Base-by-base conservation (phyloP, 2,113 vertebrate species). In the Grallaria varia region DNA sequence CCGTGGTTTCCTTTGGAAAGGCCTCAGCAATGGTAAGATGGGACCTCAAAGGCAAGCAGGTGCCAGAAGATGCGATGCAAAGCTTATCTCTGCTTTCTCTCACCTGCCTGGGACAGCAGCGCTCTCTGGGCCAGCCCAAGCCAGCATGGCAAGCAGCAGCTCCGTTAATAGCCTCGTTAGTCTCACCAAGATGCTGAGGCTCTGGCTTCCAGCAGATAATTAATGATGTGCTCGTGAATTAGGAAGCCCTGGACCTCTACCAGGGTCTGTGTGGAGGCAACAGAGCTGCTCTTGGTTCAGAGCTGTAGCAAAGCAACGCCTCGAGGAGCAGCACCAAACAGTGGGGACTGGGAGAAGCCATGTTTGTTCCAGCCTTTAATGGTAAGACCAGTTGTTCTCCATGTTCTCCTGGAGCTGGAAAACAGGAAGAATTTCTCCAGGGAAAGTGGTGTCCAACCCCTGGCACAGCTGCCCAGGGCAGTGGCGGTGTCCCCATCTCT, bases 161-260 rank as follows among this genome's bases (percentile, higher is more conserved):
- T 75, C 87, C 33, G 84, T 28, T 81, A 81, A 84, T 47, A 37
- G 56, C 77, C 89, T 95, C 25, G 21, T 89, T 91, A 95, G 84
- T 69, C 91, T 72, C 94, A 88, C 83, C 72, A 20, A 84, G 94
- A 78, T 52, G 37, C 84, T 9, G 84, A 77, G 40, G 47, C 84
- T 94, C 45, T 69, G 91, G 71, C 95, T 96, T 91, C 89, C 91
- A 94, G 87, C 71, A 55, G 80, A 53, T 87, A 79, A 96, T 93
- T 96, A 96, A 93, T 6, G 2, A 81, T 7, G n/a, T 50, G 75
- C 87, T 95, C 40, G 8, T 45, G 63, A 92, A 95, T 90, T 73
- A 80, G 90, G 95, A 92, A 88, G 71, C 63, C 39, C 88, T 94
- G 95, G 90, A 95, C 66, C 62, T 95, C 53, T 31, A 60, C 90